Evolutionary conservation across 2,113 vertebrate species (phyloP).

Genomic region (Paralichthys olivaceus): DNA sequence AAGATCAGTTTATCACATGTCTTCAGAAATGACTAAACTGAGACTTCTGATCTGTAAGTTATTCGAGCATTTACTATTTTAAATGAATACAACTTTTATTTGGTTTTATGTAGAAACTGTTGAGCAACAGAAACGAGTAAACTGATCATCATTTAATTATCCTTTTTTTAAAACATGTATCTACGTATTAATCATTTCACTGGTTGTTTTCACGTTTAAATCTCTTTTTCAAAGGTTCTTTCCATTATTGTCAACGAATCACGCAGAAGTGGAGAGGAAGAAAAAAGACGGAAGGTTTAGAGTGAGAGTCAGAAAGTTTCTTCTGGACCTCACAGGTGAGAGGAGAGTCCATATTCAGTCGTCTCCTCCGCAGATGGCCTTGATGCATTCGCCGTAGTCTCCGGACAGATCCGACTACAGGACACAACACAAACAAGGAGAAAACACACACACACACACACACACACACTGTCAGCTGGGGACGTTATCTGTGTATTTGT

Average conservation of each 20-base stretch:
- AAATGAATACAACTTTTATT: too few relatives aligned
- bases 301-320: background rate
- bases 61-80: too few relatives aligned
- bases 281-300: background rate
- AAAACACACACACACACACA: background rate
- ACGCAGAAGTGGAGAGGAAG: background rate
- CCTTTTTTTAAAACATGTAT: background rate
- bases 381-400: constrained; percentile 34
- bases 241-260: too few relatives aligned
- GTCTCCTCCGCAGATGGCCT: constrained; percentile 72
- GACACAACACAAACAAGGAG: constrained; percentile 31
- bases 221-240: too few relatives aligned
- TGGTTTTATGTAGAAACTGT: too few relatives aligned
- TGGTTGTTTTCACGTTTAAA: too few relatives aligned
- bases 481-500: too few relatives aligned
- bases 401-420: constrained; percentile 67
- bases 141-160: too few relatives aligned
- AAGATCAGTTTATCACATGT: too few relatives aligned
- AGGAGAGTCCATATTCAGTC: constrained; percentile 33
- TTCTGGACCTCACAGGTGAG: background rate
- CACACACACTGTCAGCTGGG: background rate
- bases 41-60: too few relatives aligned
- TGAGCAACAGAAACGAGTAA: background rate
- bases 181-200: background rate
- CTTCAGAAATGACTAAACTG: too few relatives aligned